These are phyloP conservation scores for Girardia tigrina DNA, from an alignment of 2,888 invertebrate species.

Conservation along the genomic window DNA sequence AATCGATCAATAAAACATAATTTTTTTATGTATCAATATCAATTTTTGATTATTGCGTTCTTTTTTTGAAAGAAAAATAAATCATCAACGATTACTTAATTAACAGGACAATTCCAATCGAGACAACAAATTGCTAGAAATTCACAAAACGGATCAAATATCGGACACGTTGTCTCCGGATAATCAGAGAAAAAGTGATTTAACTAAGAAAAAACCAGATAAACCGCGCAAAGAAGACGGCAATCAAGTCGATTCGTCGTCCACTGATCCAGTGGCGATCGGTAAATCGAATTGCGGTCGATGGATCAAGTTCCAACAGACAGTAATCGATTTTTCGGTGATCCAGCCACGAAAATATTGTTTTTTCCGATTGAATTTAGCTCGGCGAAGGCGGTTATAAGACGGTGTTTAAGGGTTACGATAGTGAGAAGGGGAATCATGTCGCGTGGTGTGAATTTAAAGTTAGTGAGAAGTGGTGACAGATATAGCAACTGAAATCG, in stretches of 20 bases:
- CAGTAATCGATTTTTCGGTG: not conserved
- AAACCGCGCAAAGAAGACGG: slow-evolving; percentile 8
- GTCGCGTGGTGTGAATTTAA: slow-evolving; percentile 93
- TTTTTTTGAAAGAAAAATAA: no score
- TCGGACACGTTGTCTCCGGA: not conserved
- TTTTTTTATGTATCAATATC: no score
- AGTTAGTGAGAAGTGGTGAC: no score
- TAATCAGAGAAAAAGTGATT: not conserved
- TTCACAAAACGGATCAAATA: not conserved
- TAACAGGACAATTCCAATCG: not conserved
- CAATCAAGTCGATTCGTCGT: not conserved
- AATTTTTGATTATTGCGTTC: no score
- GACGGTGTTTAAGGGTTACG: slow-evolving; percentile 84
- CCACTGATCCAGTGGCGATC: not conserved
- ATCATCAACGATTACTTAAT: no score
- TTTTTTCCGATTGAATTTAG: not conserved
- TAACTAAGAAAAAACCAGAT: not conserved
- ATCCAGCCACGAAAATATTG: no score
- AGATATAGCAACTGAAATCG: no score
- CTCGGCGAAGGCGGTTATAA: slow-evolving; percentile 81
- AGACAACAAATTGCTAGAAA: not conserved
- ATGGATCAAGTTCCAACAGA: not conserved
- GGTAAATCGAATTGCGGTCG: not conserved
- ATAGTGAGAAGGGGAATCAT: slow-evolving; percentile 85
- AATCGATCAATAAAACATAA: no score